Base-by-base conservation (phyloP, 2,113 vertebrate species). In the Brevimyrus niger region DNA sequence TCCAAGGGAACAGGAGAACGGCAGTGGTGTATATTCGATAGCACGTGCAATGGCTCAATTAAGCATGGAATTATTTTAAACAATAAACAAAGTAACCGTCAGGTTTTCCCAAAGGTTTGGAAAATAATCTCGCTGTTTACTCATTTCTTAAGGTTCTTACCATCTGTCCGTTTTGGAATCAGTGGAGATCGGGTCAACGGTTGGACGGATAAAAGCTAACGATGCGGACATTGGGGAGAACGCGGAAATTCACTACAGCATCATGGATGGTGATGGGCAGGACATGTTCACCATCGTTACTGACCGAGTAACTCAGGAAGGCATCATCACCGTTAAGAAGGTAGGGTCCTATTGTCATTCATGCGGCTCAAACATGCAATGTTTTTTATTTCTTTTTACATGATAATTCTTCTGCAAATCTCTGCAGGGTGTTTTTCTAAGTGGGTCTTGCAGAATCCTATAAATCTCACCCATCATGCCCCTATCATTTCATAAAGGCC, bases 301-400 rank as follows among this genome's bases (percentile, higher is more conserved):
- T 44, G 98, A 99, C 94, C 95, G 97, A 92, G 94, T 96, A 42
- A 98, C 97, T 38, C 98, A 99, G 91, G 98, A 99, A 94, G 98
- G 97, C 88, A 95, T 99, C 91, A 96, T 99, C 94, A 96, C 96
- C 89, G 96, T 99, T 91, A 98, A 98, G 96, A 97, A 97, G 97
- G 98, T 99, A 92, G 93, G 90, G 9, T 53, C 2, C 21, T 10
- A 19, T 91, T 89, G 90, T 48, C 85, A 1, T 65, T 53, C 15
- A 42, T 85, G 10, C 65, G n/a, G 80, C n/a, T 69, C 58, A 10
- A 51, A 51, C 50, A 15, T 0, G 0, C 58, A 23, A 13, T 0
- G 0, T 55, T 55, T 31, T 31, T 69, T 31, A 27, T 65, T n/a
- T 89, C 44, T 19, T 38, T 73, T 55, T 27, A 10, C 47, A 31